Evolutionary conservation across 35 echinoderm and acorn worm genomes (phyloP).

Genomic region (Heliocidaris erythrogramma): DNA sequence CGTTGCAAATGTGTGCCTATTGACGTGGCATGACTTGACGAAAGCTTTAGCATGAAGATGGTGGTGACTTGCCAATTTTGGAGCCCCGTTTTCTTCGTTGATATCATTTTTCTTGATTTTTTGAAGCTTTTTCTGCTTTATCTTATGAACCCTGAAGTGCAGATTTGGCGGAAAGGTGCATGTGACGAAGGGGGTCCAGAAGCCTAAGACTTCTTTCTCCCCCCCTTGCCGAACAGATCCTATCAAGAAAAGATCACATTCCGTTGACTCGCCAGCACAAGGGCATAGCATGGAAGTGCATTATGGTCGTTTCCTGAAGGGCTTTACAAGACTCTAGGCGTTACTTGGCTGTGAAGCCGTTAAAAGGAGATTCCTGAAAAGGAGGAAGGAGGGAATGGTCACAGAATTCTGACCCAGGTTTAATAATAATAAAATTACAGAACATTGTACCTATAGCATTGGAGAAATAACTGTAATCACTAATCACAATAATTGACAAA

Average conservation of each 20-base stretch:
- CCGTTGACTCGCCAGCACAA: not conserved
- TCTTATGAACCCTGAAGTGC: slow-evolving; percentile 34
- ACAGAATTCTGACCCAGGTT: slow-evolving; percentile 6
- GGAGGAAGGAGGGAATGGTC: slow-evolving; percentile 40
- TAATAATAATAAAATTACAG: not conserved
- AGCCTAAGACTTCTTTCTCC: not conserved
- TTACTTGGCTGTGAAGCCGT: slow-evolving; percentile 39
- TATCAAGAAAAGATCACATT: slow-evolving; percentile 49
- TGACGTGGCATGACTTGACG: not conserved
- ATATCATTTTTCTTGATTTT: not conserved
- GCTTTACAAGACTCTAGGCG: not conserved
- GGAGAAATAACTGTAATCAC: too few species aligned
- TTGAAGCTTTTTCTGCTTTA: not conserved
- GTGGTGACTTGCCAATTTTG: slow-evolving; percentile 8
- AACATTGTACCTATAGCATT: too few species aligned
- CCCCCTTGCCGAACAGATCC: not conserved
- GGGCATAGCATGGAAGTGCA: not conserved
- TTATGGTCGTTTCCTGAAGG: slow-evolving; percentile 18
- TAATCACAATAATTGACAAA: too few species aligned
- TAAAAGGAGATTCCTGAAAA: slow-evolving; percentile 48
- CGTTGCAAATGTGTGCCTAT: slow-evolving; percentile 6
- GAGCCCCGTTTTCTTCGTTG: slow-evolving; percentile 4
- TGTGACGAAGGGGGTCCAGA: not conserved
- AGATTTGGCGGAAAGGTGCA: slow-evolving; percentile 25
- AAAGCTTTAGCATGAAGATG: not conserved